Evolutionary conservation across 1,140 invertebrate genomes (phyloP), one percentile per base, ranked within the genome.

Genomic region (Mycetomoellerius zeteki): DNA sequence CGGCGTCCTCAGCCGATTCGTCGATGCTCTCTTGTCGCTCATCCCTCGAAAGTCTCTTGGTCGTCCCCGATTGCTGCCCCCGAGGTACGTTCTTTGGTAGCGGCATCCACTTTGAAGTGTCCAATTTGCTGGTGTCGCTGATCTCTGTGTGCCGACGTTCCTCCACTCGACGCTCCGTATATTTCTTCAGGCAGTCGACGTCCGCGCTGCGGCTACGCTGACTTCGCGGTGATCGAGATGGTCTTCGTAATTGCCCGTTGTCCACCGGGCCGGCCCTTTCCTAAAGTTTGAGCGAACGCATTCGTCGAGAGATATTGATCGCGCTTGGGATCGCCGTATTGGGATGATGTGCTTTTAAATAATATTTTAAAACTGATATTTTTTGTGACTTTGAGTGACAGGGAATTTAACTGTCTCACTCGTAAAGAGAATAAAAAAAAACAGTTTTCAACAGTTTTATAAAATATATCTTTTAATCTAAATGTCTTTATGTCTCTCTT

Each of bases 191-290:
- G n/a, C 92, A 91, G 67, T 94, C 94, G 8, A 94, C 90, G 73
- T 94, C 94, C 27, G 93, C 92, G 73, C 93, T 94, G 27, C 93
- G 93, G 65, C 93, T 94, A 58, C 94, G 91, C 14, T 93, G 92
- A 65, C 91, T 93, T 30, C 94, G 93, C 60, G 93, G 93, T 27
- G 94, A 94, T 50, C 93, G 90, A 21, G 94, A 94, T 21, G 91
- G 90, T 86, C 93, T 90, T 82, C 93, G 92, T 62, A 56, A 14
- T 75, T 92, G 92, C 89, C 91, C 91, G 62, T 89, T 65, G 91
- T 91, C 91, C 93, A 87, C 33, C 30, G 93, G 93, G 93, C 93
- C 69, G 30, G 91, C 88, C 91, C 89, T 89, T 60, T 93, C 93
- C 93, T 94, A 72, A 6, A 60, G 47, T 54, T n/a, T 21, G 6